Percentiles rank a stretch among this genome's conserved stretches.
phyloP scores from a whole-genome alignment of 2,797 vertebrate species.

The Masticophis lateralis region DNA sequence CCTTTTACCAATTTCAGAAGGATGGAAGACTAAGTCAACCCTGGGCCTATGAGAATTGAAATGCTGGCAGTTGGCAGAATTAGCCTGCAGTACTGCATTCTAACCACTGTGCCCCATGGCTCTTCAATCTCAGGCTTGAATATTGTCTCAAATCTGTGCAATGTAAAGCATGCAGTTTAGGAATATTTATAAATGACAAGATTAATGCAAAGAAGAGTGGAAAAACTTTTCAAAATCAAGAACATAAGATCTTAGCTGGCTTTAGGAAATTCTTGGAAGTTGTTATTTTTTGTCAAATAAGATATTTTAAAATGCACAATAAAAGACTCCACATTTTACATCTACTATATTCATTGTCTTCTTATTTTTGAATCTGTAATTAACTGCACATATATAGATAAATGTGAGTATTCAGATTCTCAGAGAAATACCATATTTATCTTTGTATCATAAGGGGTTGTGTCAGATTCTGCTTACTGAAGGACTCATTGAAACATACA shows the following conservation, averaged over 20 bases:
- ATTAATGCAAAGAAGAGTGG: not conserved
- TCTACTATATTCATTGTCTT: not conserved
- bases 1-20: not conserved
- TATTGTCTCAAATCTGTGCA: no score
- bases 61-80: no score
- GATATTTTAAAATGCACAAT: not conserved
- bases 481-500: not conserved
- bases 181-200: not conserved
- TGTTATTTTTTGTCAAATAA: not conserved
- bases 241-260: not conserved
- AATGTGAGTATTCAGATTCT: not conserved
- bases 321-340: not conserved
- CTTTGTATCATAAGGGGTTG: not conserved
- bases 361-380: not conserved
- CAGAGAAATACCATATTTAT: not conserved
- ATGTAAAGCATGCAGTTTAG: not conserved
- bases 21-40: no score
- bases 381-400: not conserved
- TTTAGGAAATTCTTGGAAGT: not conserved
- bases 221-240: not conserved
- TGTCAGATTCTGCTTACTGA: not conserved
- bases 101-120: no score
- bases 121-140: no score
- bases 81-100: no score
- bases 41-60: no score